These are phyloP conservation scores for Drosophila ercepeae DNA, from an alignment of 1,140 invertebrate species.

Conservation along the genomic window DNA sequence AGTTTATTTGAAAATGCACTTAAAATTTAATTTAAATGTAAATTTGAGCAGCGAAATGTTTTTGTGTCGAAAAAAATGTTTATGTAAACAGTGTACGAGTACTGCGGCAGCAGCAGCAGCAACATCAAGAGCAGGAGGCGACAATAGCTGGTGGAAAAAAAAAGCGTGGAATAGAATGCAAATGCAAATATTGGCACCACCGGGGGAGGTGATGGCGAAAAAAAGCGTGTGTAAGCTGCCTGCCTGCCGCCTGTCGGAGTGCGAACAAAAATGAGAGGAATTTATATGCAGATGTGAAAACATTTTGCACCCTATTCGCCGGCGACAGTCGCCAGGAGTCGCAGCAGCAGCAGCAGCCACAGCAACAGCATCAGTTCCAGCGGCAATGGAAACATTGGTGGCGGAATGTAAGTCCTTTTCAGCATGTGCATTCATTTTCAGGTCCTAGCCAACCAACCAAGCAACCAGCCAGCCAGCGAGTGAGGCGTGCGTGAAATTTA, in stretches of 20 bases:
- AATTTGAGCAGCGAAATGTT: constrained; percentile 80
- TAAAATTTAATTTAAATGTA: constrained; percentile 82
- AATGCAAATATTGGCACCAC: constrained; percentile 81
- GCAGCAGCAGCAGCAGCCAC: constrained; percentile 11
- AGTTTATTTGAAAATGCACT: constrained; percentile 81
- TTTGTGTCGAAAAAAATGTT: constrained; percentile 77
- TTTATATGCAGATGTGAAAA: constrained; percentile 81
- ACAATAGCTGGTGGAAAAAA: constrained; percentile 47
- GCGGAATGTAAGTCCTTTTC: constrained; percentile 4
- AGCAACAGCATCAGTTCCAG: not conserved
- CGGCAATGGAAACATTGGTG: not conserved
- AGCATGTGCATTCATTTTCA: constrained; percentile 73
- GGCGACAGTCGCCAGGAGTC: constrained; percentile 31
- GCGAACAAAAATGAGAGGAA: constrained; percentile 76
- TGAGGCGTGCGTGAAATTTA: constrained; percentile 77
- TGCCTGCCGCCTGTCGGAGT: constrained; percentile 56
- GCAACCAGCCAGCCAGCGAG: constrained; percentile 20
- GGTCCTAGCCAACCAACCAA: constrained; percentile 36
- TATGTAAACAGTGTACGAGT: constrained; percentile 76
- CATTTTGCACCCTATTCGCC: constrained; percentile 78
- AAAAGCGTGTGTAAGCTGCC: constrained; percentile 73
- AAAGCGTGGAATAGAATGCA: constrained; percentile 73
- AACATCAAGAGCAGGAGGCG: constrained; percentile 25
- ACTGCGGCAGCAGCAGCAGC: constrained; percentile 14
- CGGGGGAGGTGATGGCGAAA: constrained; percentile 22